phyloP scores from a whole-genome alignment of 2,888 invertebrate genomes.

The Leucoma salicis region DNA sequence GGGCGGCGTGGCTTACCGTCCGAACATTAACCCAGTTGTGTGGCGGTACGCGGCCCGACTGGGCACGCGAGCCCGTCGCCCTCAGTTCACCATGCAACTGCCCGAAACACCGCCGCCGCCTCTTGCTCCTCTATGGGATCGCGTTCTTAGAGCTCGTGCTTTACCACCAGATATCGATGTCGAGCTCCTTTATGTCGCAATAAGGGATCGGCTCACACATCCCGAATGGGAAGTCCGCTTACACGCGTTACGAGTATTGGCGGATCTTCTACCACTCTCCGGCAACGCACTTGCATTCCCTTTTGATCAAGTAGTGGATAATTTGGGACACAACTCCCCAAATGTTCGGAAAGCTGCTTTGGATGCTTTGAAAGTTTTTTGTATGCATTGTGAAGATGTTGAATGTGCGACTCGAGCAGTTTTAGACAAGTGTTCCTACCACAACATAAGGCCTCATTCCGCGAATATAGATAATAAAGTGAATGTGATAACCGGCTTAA shows the following conservation, averaged over 20 bases:
- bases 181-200: slow-evolving; percentile 85
- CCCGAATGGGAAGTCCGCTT: slow-evolving; percentile 93
- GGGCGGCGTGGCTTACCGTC: slow-evolving; percentile 71
- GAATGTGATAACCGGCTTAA: slow-evolving; percentile 84
- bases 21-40: slow-evolving; percentile 81
- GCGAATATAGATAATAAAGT: slow-evolving; percentile 76
- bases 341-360: slow-evolving; percentile 91
- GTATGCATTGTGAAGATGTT: slow-evolving; percentile 85
- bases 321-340: slow-evolving; percentile 90
- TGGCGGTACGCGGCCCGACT: slow-evolving; percentile 71
- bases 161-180: slow-evolving; percentile 87
- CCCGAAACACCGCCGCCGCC: slow-evolving; percentile 74
- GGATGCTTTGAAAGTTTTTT: slow-evolving; percentile 88
- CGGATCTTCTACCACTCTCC: slow-evolving; percentile 89
- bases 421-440: slow-evolving; percentile 85
- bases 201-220: slow-evolving; percentile 87
- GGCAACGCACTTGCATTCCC: slow-evolving; percentile 86
- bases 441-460: slow-evolving; percentile 76
- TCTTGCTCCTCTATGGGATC: slow-evolving; percentile 91
- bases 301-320: slow-evolving; percentile 88
- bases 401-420: slow-evolving; percentile 86
- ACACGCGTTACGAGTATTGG: slow-evolving; percentile 89
- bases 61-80: slow-evolving; percentile 60
- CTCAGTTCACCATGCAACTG: slow-evolving; percentile 69
- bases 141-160: slow-evolving; percentile 87